phyloP scores from a whole-genome alignment of 2,888 invertebrate genomes.

The Reticulitermes lucifugus region DNA sequence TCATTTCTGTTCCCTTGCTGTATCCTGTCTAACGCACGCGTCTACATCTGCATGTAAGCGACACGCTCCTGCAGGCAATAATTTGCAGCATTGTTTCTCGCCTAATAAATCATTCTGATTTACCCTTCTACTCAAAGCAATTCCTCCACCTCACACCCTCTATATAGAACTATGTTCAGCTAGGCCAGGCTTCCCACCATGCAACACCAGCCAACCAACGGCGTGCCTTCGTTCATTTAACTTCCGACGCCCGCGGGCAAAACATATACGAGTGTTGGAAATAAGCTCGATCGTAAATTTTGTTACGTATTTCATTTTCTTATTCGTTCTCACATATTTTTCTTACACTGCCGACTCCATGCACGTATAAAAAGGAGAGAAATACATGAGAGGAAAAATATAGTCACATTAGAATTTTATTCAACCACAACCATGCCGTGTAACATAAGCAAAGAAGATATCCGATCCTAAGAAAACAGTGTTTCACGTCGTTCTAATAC shows the following conservation, averaged over 20 bases:
- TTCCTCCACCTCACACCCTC: background rate
- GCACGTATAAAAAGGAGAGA: no score
- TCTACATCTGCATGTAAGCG: constrained; percentile 38
- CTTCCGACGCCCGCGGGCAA: constrained; percentile 18
- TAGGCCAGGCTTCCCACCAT: background rate
- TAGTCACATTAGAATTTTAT: constrained; percentile 15
- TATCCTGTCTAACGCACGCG: constrained; percentile 34
- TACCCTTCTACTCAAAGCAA: constrained; percentile 6
- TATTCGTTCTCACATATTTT: constrained; percentile 34
- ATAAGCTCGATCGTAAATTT: constrained; percentile 44
- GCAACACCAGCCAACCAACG: background rate
- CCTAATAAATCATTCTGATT: constrained; percentile 38
- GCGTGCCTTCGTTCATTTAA: constrained; percentile 21
- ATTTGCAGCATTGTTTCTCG: constrained; percentile 47
- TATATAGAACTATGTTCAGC: constrained; percentile 1
- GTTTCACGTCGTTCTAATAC: background rate
- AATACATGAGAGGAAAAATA: background rate
- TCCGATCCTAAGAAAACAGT: background rate
- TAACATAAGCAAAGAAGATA: background rate
- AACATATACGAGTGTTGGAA: constrained; percentile 34
- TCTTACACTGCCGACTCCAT: background rate
- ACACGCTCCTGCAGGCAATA: constrained; percentile 38
- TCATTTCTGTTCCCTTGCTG: constrained; percentile 5
- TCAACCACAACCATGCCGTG: background rate
- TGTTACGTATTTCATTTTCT: constrained; percentile 40